phyloP scores from a whole-genome alignment of 2,113 vertebrate species.

The Ammodytes dubius region DNA sequence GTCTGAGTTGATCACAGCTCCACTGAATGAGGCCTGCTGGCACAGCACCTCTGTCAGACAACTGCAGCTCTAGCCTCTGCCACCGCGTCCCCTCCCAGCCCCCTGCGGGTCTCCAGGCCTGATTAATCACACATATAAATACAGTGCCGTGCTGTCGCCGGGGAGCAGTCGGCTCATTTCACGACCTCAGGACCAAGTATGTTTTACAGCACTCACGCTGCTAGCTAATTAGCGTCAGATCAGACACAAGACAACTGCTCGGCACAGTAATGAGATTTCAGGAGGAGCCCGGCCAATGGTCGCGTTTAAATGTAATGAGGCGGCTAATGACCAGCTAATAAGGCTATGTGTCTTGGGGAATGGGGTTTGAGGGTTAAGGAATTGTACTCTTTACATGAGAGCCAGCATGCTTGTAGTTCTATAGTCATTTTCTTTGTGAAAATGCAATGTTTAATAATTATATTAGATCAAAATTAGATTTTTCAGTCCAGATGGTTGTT shows the following conservation, averaged over 20 bases:
- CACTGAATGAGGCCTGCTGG: slow-evolving; percentile 84
- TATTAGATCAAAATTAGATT: slow-evolving; percentile 2
- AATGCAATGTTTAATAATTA: slow-evolving; percentile 11
- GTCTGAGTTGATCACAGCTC: slow-evolving; percentile 80
- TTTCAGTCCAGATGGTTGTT: not conserved
- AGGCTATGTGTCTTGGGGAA: slow-evolving; percentile 73
- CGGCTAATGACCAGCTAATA: slow-evolving; percentile 81
- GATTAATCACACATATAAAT: slow-evolving; percentile 83
- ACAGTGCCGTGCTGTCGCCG: slow-evolving; percentile 53
- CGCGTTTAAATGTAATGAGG: slow-evolving; percentile 81
- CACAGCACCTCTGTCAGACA: slow-evolving; percentile 85
- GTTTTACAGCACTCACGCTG: slow-evolving; percentile 74
- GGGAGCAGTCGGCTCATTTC: slow-evolving; percentile 76
- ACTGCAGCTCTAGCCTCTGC: slow-evolving; percentile 72
- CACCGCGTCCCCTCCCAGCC: slow-evolving; percentile 32
- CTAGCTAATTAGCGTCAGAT: slow-evolving; percentile 80
- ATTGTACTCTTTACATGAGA: slow-evolving; percentile 40
- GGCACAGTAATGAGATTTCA: slow-evolving; percentile 70
- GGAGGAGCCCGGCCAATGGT: slow-evolving; percentile 65
- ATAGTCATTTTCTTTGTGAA: not conserved
- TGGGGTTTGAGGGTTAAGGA: slow-evolving; percentile 36
- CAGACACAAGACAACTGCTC: slow-evolving; percentile 70
- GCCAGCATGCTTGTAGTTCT: not conserved
- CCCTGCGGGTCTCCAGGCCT: slow-evolving; percentile 62
- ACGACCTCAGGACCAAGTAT: slow-evolving; percentile 72